Percentiles rank a stretch among this genome's conserved stretches.
Conservation (phyloP, 2,888 invertebrate genomes). For the Drosophila buzzatii region DNA sequence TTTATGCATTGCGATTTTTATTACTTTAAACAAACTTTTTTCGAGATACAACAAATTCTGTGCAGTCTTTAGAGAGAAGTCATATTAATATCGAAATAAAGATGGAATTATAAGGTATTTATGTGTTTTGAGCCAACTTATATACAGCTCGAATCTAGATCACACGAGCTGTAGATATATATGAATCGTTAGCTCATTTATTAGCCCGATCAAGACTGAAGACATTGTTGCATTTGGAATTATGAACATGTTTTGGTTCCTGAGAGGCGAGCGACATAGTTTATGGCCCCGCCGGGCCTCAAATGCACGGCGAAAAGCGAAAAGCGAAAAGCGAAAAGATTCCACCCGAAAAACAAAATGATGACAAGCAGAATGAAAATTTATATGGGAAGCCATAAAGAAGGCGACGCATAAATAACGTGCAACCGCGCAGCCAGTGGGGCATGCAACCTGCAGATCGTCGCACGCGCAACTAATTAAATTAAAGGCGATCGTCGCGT, state of each 20-base stretch:
- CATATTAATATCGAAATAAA: slow-evolving; percentile 5
- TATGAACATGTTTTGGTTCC: slow-evolving; percentile 8
- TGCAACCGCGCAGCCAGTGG: slow-evolving; percentile 48
- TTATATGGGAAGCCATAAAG: slow-evolving; percentile 81
- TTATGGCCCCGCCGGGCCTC: slow-evolving; percentile 48
- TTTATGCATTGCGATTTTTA: neutral
- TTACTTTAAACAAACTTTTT: neutral
- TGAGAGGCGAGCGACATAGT: slow-evolving; percentile 21
- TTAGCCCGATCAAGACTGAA: neutral
- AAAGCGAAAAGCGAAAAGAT: slow-evolving; percentile 10
- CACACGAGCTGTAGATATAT: neutral
- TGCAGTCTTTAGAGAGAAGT: neutral
- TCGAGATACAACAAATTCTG: neutral
- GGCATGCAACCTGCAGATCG: slow-evolving; percentile 66
- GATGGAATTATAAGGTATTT: neutral
- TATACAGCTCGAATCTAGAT: slow-evolving; percentile 1
- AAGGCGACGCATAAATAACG: slow-evolving; percentile 69
- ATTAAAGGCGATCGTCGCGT: slow-evolving; percentile 71
- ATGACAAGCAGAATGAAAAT: slow-evolving; percentile 77
- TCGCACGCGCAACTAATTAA: slow-evolving; percentile 80
- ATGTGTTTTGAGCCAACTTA: neutral
- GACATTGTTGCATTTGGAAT: slow-evolving; percentile 33
- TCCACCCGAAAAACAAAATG: slow-evolving; percentile 49
- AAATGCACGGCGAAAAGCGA: slow-evolving; percentile 35
- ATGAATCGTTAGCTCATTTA: slow-evolving; percentile 3